Base-by-base conservation (phyloP, 2,888 invertebrate species). In the Brachynemurus nebulosus region DNA sequence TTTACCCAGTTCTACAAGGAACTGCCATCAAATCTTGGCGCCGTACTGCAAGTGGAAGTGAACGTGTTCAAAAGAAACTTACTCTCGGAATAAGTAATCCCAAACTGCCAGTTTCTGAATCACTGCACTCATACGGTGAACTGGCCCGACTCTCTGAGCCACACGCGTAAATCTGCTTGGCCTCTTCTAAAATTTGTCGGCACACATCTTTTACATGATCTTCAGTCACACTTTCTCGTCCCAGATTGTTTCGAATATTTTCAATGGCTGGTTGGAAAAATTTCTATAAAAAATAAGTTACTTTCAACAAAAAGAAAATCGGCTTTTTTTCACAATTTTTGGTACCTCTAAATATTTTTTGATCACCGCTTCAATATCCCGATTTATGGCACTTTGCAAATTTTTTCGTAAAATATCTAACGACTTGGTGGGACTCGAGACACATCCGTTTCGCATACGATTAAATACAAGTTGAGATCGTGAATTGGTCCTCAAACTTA, bases 201-300 rank as follows among this genome's bases (percentile, higher is more conserved):
- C 84, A 85, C 9, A 86, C 79, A 48, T 78, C 78, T 55, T 76
- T 65, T 54, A 77, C 75, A 64, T 83, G 80, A 58, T 85, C 83
- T 60, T 84, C 82, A 51, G 75, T 77, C 8, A 85, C 80, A 56
- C 79, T 78, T 55, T 78, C 79, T 56, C 76, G 76, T 4, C 84
- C 85, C 56, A 82, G 69, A 64, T 86, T 86, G 51, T 71, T 67
- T 55, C 76, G 72, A 53, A 86, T 83, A 57, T 86, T 86, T 51
- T 77, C 76, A 27, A 86, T 75, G 47, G 83, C 86, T 49, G 84
- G 82, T 55, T 80, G 78, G 66, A 86, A 84, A 64, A 79, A 86
- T 68, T 78, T 79, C 83, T 85, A 66, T 42, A 74, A 74, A 50
- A 51, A 47, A 51, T 48, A 47, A 34, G 48, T 20, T 44, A 45